Evolutionary conservation across 2,888 invertebrate genomes (phyloP), one percentile per base, ranked within the genome.

Genomic region (Labia minor): DNA sequence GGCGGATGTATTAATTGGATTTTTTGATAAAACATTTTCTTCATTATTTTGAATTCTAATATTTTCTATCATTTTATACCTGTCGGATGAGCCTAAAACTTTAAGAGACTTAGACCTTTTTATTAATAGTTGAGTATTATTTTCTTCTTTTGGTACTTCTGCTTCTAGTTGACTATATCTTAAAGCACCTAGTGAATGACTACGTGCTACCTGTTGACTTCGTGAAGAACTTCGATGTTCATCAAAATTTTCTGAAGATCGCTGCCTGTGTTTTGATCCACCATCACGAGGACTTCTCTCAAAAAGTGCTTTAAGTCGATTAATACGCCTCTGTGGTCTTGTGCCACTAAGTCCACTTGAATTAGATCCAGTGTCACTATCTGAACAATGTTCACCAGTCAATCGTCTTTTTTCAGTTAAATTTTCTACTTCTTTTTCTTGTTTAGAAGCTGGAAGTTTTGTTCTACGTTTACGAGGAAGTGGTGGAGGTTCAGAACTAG

Each of bases 61-160:
- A 49, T 11, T 11, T 14, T 49, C 49, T 49, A 16, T 3, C 2
- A 73, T 67, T 64, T 70, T 72, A 33, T 66, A 68, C 8, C 68
- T 67, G 18, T 73, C 72, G 20, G 69, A 70, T 70, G 65, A 67
- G 49, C 70, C 68, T 21, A 70, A 26, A 1, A 75, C 73, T 72
- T 77, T 76, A 21, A 78, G 71, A 11, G 78, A 78, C 70, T 77
- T 78, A 71, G 77, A 77, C 26, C 78, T 71, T 68, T 77, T 78
- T 18, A 78, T 73, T 2, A 75, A 74, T 21, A 75, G 69, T 49
- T 11, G 49, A 49, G 49, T 10, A 49, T 49, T 49, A n/a, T 64
- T 19, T 19, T 49, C 33, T 21, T 63, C 62, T 63, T 37, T 16
- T 21, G 14, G 49, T 19, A 21, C 21, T n/a, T 18, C 26, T 8